Evolutionary conservation across 2,888 invertebrate genomes (phyloP), one percentile per base, ranked within the genome.

Genomic region (Apotomis capreana): DNA sequence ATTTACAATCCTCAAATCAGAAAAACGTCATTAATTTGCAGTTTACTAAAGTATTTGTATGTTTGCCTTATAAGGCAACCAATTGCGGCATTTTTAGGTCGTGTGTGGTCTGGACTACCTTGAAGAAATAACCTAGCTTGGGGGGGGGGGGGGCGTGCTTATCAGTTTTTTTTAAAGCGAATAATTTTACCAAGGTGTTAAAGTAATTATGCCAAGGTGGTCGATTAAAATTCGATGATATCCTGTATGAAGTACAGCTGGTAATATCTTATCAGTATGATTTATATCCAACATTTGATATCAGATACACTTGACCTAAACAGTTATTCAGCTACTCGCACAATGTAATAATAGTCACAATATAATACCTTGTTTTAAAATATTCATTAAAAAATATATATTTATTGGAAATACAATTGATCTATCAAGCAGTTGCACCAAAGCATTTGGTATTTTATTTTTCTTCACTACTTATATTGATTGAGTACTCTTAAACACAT

Each of bases 41-140:
- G 44, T 60, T 76, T 75, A 74, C 62, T 74, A 68, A 75, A 74
- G 72, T 70, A 76, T 73, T 78, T 72, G 70, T 73, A 70, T 71
- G 52, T 44, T 59, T 63, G 15, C 62, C 72, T 15, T 68, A 63
- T 63, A 63, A 58, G 72, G 68, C 8, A 37, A 57, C 5, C 54
- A 44, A 59, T 58, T 63, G 59, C 44, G 36, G 52, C 67, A 69
- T 52, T 71, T 75, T 73, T 73, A 69, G 57, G 60, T 59, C 77
- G 73, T 71, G 73, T 74, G 76, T 73, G 74, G 76, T 75, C 76
- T 37, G 13, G 68, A 37, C 68, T 72, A 12, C 72, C 72, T 72
- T 72, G 68, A 72, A 63, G 40, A 58, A 62, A 72, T 72, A 72
- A 72, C 72, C 72, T 72, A 72, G 72, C 68, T 68, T 40, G 40